A percentile compares a stretch with the other conserved stretches of the same genome.
Evolutionary conservation across 2,113 vertebrate species (phyloP).

Genomic region (Petrocephalus zakoni): DNA sequence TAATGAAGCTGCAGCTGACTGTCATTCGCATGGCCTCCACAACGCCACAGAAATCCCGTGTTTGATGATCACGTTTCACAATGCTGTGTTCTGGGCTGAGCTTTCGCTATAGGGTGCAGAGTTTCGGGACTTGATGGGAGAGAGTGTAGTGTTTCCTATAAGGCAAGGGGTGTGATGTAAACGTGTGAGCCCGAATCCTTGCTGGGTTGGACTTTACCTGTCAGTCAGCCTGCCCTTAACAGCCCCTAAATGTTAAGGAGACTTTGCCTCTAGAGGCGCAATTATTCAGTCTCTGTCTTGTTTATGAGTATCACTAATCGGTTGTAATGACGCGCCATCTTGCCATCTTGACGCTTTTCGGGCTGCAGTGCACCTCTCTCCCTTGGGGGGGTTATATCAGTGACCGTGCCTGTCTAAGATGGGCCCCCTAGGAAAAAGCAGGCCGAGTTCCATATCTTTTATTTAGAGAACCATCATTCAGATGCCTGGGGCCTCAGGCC

Average conservation of each 20-base stretch:
- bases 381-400: not conserved
- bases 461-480: not conserved
- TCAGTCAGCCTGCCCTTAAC: conserved; percentile 50
- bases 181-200: conserved; percentile 41
- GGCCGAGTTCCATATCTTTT: not conserved
- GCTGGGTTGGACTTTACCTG: conserved; percentile 37
- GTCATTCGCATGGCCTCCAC: not conserved
- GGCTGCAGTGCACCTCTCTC: conserved; percentile 1
- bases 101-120: not conserved
- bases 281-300: conserved; percentile 53
- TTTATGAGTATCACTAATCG: conserved; percentile 43
- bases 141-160: not conserved
- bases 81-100: conserved; percentile 28
- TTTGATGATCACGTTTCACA: conserved; percentile 32
- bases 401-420: not conserved
- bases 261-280: conserved; percentile 50
- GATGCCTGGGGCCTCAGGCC: not conserved
- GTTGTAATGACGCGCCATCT: conserved; percentile 41
- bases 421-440: not conserved
- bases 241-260: conserved; percentile 47
- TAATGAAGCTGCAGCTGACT: not conserved
- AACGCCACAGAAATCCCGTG: not conserved
- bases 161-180: not conserved
- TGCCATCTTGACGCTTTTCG: conserved; percentile 43
- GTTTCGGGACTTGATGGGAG: not conserved